These are phyloP conservation scores for Fissipunctia ypsillon DNA, from an alignment of 2,888 invertebrate species.

Conservation along the genomic window DNA sequence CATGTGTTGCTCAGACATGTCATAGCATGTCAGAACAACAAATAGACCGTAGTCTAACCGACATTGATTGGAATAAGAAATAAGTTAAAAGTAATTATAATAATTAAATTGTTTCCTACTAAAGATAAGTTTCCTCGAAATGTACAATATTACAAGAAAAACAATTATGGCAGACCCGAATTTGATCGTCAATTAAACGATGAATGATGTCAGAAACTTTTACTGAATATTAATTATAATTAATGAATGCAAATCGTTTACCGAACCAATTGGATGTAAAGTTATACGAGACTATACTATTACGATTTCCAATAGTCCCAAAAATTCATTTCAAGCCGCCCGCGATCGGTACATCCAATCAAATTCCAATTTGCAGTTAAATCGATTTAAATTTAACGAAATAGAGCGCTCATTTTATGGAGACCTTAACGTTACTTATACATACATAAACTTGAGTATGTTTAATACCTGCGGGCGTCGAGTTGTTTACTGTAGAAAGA, in stretches of 20 bases:
- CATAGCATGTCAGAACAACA: no score
- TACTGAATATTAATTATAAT: constrained; percentile 39
- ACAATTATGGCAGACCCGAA: constrained; percentile 23
- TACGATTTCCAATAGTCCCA: constrained; percentile 47
- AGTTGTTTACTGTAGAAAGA: constrained; percentile 4
- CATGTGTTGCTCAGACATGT: neutral
- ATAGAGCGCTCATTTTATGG: constrained; percentile 56
- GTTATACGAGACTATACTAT: constrained; percentile 37
- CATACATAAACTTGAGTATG: constrained; percentile 6
- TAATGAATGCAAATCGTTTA: constrained; percentile 40
- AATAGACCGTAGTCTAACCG: no score
- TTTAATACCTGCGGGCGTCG: neutral
- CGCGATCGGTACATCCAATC: constrained; percentile 70
- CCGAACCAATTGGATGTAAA: constrained; percentile 23
- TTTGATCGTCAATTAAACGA: constrained; percentile 47
- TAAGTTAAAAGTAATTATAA: neutral
- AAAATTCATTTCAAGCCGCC: constrained; percentile 62
- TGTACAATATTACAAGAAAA: neutral
- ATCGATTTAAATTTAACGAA: constrained; percentile 71
- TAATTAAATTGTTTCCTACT: neutral
- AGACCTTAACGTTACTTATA: constrained; percentile 31
- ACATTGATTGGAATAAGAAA: neutral
- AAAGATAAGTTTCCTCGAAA: constrained; percentile 15
- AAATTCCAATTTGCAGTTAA: constrained; percentile 74
- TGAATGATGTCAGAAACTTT: constrained; percentile 21